These are phyloP conservation scores for Hydropsyche tenuis DNA, from an alignment of 1,140 invertebrate genomes.

Conservation along the genomic window DNA sequence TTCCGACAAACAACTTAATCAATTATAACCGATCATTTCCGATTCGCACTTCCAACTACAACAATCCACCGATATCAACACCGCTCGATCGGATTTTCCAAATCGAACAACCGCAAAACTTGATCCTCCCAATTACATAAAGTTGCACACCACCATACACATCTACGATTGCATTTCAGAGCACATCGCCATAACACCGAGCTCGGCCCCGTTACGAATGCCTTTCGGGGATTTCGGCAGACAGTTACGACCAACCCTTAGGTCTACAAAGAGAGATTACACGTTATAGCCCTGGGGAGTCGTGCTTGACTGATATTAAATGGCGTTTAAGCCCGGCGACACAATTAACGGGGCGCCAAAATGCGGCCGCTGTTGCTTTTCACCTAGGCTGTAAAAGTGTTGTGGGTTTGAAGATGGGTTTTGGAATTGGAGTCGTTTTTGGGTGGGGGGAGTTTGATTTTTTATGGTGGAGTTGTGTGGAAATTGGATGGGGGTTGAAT, in stretches of 20 bases:
- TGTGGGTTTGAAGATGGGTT: too few species aligned
- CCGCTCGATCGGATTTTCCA: background rate
- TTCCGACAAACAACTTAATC: too few species aligned
- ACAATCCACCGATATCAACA: too few species aligned
- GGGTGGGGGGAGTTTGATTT: too few species aligned
- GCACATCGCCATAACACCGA: background rate
- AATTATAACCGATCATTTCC: too few species aligned
- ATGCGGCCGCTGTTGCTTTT: too few species aligned
- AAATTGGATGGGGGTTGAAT: too few species aligned
- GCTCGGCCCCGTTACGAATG: background rate
- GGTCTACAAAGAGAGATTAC: conserved; percentile 1
- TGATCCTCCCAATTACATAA: conserved; percentile 19
- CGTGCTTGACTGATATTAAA: conserved; percentile 15
- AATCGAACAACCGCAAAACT: background rate
- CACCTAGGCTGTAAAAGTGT: too few species aligned
- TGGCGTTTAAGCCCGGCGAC: background rate
- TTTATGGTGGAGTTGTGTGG: too few species aligned
- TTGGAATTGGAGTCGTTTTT: too few species aligned
- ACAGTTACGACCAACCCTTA: conserved; percentile 1
- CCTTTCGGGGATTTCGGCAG: background rate
- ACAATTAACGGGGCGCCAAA: background rate
- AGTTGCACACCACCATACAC: background rate
- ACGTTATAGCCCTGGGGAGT: background rate
- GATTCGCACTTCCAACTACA: too few species aligned
- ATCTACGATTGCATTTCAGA: background rate